These are phyloP conservation scores for Mus spretus DNA, from an alignment of 2,797 vertebrate species.

Conservation along the genomic window DNA sequence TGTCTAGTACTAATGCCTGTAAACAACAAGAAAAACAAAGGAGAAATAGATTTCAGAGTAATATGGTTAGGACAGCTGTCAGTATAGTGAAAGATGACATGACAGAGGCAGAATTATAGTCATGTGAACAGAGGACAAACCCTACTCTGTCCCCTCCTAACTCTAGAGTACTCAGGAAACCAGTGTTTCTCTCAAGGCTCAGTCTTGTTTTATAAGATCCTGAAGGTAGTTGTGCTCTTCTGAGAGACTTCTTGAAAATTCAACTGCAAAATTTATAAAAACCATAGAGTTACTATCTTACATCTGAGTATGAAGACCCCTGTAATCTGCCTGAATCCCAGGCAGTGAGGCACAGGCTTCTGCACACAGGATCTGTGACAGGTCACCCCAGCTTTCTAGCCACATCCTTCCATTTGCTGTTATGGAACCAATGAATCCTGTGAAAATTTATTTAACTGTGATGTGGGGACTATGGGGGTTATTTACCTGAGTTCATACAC, in stretches of 20 bases:
- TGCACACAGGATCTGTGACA: not conserved
- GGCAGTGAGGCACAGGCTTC: not conserved
- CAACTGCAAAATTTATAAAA: not conserved
- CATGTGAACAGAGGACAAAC: not conserved
- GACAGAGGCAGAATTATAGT: constrained; percentile 9
- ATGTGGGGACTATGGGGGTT: not conserved
- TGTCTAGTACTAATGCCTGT: not conserved
- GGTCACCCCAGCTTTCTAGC: not conserved
- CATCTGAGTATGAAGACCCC: not conserved
- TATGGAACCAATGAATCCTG: not conserved
- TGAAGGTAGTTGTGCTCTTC: not conserved
- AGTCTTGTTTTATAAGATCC: not conserved
- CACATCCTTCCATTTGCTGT: not conserved
- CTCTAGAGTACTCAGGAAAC: not conserved
- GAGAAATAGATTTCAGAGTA: constrained; percentile 17
- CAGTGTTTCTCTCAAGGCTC: not conserved
- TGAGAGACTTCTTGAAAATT: not conserved
- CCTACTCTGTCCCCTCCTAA: not conserved
- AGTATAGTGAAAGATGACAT: not conserved
- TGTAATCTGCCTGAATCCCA: not conserved
- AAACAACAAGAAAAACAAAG: not conserved
- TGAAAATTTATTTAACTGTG: not conserved
- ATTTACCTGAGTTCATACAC: not conserved
- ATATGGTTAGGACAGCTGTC: not conserved
- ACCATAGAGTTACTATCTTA: not conserved